Evolutionary conservation across 2,113 vertebrate species (phyloP), one percentile per base, ranked within the genome.

Genomic region (Suricata suricatta): DNA sequence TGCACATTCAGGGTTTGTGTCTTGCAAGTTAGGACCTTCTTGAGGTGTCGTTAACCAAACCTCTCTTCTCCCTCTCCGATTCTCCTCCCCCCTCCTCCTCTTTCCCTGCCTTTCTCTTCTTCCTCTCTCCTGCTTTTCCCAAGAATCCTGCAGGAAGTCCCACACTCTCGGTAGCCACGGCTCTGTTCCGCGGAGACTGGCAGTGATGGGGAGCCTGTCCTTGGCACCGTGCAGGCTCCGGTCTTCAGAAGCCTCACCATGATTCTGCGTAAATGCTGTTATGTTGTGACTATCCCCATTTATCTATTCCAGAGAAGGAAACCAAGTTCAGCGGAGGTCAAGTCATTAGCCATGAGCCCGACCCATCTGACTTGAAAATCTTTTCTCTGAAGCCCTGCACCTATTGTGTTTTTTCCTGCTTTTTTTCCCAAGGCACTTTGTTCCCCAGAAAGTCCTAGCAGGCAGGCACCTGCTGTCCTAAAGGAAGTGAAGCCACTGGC

Each of bases 241-340:
- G 52, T 27, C 50, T 54, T 52, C 23, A 9, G 12, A 31, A n/a
- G 25, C 80, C 66, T 74, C 52, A 54, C 23, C 68, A 31, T 10
- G n/a, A 6, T 6, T 13, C 60, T 29, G 2, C 0, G 1, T 15
- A 47, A 54, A 47, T 23, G 12, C 10, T 21, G 0, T 47, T 13
- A 6, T 2, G 0, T 52, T 66, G 69, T 33, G 0, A n/a, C 33
- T 6, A 57, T 23, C 3, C 17, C n/a, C 57, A 14, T 44, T 93
- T 94, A 33, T 44, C 92, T 94, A 47, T 69, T 77, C 50, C 41
- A 80, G 47, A 85, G 31, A 80, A 85, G n/a, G 33, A 71, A 83
- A 33, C 16, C 3, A 0, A 54, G 41, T 35, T 41, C 60, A 35
- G 72, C 47, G 15, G 57, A 64, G 15, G 27, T 12, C 47, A 57